These are phyloP conservation scores for Drosophila buzzatii DNA, from an alignment of 2,888 invertebrate species.

Conservation along the genomic window DNA sequence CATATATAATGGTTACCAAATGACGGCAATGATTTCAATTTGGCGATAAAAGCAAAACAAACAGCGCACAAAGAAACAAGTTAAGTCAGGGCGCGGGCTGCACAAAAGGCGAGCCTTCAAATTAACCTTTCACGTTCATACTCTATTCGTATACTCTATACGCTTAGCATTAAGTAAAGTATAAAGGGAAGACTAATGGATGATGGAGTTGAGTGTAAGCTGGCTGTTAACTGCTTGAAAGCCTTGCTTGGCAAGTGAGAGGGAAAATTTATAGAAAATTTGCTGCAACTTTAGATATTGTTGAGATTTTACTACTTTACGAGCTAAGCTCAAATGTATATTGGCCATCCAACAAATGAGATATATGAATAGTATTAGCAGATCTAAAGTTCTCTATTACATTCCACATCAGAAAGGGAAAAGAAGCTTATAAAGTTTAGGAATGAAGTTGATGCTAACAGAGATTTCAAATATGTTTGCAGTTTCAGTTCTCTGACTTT, in stretches of 20 bases:
- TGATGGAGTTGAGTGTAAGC: neutral
- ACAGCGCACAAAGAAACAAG: conserved; percentile 12
- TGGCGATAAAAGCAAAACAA: conserved; percentile 55
- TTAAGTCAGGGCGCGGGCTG: neutral
- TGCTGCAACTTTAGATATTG: neutral
- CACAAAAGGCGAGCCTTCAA: neutral
- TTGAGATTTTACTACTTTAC: too few species aligned
- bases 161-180: neutral
- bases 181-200: neutral
- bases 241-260: neutral
- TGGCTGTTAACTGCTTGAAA: neutral
- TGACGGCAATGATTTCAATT: conserved; percentile 78
- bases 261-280: neutral
- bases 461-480: too few species aligned
- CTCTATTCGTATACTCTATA: neutral
- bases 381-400: too few species aligned
- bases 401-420: too few species aligned
- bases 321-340: too few species aligned
- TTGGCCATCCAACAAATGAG: too few species aligned
- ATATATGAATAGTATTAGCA: too few species aligned
- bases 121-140: neutral
- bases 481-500: too few species aligned
- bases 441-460: too few species aligned
- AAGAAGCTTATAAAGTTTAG: too few species aligned
- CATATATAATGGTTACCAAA: conserved; percentile 76